A percentile compares a stretch with the other conserved stretches of the same genome.
These are phyloP conservation scores for Nanorana parkeri DNA, from an alignment of 2,113 vertebrate species.

Conservation along the genomic window DNA sequence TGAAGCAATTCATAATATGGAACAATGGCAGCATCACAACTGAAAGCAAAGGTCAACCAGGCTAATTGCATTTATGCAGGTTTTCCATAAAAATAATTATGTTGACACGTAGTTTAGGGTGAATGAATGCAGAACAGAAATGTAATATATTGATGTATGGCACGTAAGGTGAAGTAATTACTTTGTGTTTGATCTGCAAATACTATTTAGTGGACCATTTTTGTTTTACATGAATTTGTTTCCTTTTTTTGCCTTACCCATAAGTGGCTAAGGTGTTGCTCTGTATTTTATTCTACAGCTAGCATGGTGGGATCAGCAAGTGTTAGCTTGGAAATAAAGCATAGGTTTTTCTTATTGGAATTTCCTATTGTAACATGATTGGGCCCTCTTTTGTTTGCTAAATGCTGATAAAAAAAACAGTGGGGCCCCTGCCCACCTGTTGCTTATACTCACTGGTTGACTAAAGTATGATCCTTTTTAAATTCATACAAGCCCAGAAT, in stretches of 20 bases:
- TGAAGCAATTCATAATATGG: not conserved
- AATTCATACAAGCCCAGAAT: too few relatives aligned
- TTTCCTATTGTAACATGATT: too few relatives aligned
- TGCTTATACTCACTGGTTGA: too few relatives aligned
- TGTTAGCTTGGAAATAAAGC: too few relatives aligned
- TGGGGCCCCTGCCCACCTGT: too few relatives aligned
- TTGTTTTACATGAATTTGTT: not conserved
- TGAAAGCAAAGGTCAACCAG: not conserved
- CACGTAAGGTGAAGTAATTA: not conserved
- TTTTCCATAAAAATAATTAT: constrained; percentile 2
- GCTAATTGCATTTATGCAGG: constrained; percentile 25
- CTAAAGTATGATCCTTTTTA: too few relatives aligned
- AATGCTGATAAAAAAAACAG: too few relatives aligned
- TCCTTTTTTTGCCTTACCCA: not conserved
- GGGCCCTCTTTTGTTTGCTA: too few relatives aligned
- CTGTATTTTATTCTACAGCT: too few relatives aligned
- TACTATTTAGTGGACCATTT: not conserved
- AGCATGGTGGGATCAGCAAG: too few relatives aligned
- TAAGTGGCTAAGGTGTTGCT: not conserved
- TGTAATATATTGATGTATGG: constrained; percentile 2
- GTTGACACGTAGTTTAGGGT: not conserved
- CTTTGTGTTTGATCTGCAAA: not conserved
- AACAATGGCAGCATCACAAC: not conserved
- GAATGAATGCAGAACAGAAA: not conserved
- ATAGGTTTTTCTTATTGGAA: too few relatives aligned